A percentile compares a stretch with the other conserved stretches of the same genome.
phyloP scores from a whole-genome alignment of 2,888 invertebrate genomes.

The Chironomus tentans region DNA sequence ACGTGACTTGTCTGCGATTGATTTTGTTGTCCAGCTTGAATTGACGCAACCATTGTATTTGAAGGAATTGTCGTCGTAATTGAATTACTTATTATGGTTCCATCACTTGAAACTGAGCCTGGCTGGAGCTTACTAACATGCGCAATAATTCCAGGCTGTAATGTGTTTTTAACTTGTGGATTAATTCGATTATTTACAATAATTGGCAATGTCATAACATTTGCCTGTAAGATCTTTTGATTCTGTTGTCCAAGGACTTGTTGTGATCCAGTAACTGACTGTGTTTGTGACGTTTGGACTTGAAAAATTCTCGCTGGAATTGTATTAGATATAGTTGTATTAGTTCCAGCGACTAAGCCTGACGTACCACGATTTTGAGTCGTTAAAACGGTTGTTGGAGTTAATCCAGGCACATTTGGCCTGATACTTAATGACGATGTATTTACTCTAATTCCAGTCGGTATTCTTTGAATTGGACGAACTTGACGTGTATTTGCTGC shows the following conservation, averaged over 20 bases:
- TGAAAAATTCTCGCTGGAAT: constrained; percentile 39
- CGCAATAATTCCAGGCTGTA: constrained; percentile 17
- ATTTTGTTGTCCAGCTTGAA: neutral
- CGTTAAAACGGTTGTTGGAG: constrained; percentile 32
- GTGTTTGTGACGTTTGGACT: constrained; percentile 37
- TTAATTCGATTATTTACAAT: constrained; percentile 33
- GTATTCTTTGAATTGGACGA: constrained; percentile 37
- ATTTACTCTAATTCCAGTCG: constrained; percentile 32
- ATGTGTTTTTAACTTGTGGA: constrained; percentile 6
- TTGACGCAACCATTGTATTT: constrained; percentile 20
- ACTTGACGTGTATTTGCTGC: constrained; percentile 37
- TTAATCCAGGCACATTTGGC: constrained; percentile 36
- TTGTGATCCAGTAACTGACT: constrained; percentile 33
- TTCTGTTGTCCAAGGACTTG: constrained; percentile 38
- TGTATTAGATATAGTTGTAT: constrained; percentile 34
- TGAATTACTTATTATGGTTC: constrained; percentile 9
- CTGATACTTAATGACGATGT: constrained; percentile 41
- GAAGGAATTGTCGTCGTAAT: constrained; percentile 17
- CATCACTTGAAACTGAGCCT: constrained; percentile 7
- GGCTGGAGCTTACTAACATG: constrained; percentile 18
- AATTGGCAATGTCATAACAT: constrained; percentile 40
- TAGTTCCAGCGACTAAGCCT: constrained; percentile 31
- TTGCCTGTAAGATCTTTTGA: constrained; percentile 35
- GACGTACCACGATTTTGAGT: constrained; percentile 29
- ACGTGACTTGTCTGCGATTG: neutral